A percentile compares a stretch with the other conserved stretches of the same genome.
phyloP scores from a whole-genome alignment of 2,797 vertebrate genomes.

The Crotalus adamanteus region DNA sequence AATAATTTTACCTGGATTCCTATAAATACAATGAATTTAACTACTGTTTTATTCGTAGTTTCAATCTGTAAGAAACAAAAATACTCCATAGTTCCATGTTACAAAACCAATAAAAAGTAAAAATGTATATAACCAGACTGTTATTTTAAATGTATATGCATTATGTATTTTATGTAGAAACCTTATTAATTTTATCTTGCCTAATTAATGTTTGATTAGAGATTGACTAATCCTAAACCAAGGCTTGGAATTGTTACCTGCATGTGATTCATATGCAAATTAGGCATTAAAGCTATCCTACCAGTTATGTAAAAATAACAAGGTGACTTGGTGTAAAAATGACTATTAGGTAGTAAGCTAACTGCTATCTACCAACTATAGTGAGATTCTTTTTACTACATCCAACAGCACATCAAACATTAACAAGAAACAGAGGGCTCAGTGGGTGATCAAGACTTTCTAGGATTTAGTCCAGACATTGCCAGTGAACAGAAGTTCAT shows the following conservation, averaged over 20 bases:
- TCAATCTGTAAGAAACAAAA: background rate
- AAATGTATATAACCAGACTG: background rate
- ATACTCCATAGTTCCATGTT: background rate
- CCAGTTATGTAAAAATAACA: background rate
- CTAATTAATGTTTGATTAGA: background rate
- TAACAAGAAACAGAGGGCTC: background rate
- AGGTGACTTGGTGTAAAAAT: background rate
- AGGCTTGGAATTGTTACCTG: background rate
- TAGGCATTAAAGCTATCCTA: background rate
- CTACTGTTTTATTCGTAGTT: background rate
- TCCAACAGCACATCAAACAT: slow-evolving; percentile 1
- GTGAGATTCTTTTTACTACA: background rate
- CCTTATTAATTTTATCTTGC: background rate
- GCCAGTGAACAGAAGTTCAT: background rate
- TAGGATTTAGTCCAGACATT: slow-evolving; percentile 27
- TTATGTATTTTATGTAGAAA: background rate
- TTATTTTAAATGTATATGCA: background rate
- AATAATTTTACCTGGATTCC: background rate
- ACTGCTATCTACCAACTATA: background rate
- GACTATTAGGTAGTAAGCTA: background rate
- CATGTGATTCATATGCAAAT: background rate
- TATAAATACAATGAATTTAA: background rate
- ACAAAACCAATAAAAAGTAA: background rate
- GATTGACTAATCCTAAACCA: background rate
- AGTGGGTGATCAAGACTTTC: background rate